Conservation (phyloP, 2,113 vertebrate species). For the Upupa epops region DNA sequence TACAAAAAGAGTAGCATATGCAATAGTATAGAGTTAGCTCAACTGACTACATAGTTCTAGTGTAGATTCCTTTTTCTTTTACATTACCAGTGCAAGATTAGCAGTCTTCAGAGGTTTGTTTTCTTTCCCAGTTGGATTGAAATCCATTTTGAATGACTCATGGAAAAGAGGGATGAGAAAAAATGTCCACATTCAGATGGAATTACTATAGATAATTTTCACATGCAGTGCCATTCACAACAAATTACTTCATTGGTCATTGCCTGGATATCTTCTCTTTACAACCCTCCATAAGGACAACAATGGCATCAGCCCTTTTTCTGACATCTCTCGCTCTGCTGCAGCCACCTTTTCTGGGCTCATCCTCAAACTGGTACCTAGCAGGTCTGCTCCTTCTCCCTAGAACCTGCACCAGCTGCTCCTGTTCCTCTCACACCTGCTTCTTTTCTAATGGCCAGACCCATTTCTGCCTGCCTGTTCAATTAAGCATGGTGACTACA, state of each 20-base stretch:
- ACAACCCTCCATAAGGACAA: background rate
- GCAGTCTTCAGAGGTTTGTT: background rate
- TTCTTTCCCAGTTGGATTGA: background rate
- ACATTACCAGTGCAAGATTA: background rate
- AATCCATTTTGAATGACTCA: slow-evolving; percentile 38
- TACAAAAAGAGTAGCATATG: background rate
- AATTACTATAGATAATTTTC: slow-evolving; percentile 47
- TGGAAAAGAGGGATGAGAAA: background rate
- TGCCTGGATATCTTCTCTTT: slow-evolving; percentile 2
- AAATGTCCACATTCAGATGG: background rate
- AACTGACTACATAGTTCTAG: background rate
- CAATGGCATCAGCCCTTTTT: slow-evolving; percentile 25
- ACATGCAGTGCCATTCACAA: slow-evolving; percentile 47
- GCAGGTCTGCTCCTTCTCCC: background rate
- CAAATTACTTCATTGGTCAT: slow-evolving; percentile 48
- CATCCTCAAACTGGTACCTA: background rate
- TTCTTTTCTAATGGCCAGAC: background rate
- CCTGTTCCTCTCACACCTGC: background rate
- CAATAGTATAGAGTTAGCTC: background rate
- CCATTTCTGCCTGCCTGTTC: background rate
- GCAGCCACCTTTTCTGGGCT: background rate
- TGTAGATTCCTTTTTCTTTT: background rate
- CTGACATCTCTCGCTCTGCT: background rate
- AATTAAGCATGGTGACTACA: background rate
- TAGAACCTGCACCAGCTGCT: background rate